Evolutionary conservation across 2,797 vertebrate species (phyloP).

Genomic region (Sebastes goodei): DNA sequence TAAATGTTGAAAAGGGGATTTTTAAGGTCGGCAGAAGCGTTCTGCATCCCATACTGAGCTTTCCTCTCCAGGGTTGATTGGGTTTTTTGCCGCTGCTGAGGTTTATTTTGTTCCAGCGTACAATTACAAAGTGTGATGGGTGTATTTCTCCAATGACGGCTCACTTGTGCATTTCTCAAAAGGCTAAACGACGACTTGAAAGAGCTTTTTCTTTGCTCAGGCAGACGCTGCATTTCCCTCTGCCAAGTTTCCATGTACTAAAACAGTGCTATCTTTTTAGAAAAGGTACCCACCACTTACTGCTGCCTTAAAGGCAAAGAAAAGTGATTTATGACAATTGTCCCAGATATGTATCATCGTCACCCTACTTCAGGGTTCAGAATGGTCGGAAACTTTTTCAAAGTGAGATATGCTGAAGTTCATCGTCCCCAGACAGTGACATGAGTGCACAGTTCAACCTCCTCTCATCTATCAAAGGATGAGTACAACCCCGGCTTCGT

Average conservation of each 20-base stretch:
- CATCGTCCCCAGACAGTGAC: constrained; percentile 70
- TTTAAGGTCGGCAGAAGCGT: constrained; percentile 37
- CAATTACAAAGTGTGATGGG: constrained; percentile 26
- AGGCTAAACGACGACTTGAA: constrained; percentile 27
- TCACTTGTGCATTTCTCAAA: constrained; percentile 44
- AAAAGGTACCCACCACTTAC: constrained; percentile 29
- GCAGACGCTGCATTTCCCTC: not conserved
- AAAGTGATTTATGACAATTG: constrained; percentile 71
- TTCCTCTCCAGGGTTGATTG: constrained; percentile 30
- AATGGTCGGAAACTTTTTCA: constrained; percentile 59
- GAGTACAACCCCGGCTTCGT: constrained; percentile 60
- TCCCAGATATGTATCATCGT: constrained; percentile 65
- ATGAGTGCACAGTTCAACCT: constrained; percentile 66
- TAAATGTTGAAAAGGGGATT: constrained; percentile 58
- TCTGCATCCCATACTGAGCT: constrained; percentile 31
- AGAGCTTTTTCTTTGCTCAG: constrained; percentile 12
- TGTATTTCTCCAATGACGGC: constrained; percentile 29
- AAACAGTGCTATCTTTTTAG: constrained; percentile 22
- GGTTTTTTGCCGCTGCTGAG: constrained; percentile 24
- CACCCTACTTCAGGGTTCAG: constrained; percentile 63
- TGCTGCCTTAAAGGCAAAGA: constrained; percentile 42
- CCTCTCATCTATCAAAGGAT: constrained; percentile 75
- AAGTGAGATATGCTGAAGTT: constrained; percentile 67
- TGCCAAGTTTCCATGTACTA: not conserved
- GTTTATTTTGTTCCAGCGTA: constrained; percentile 37